These are phyloP conservation scores for Mesocricetus auratus DNA, from an alignment of 2,113 vertebrate species.

Conservation along the genomic window DNA sequence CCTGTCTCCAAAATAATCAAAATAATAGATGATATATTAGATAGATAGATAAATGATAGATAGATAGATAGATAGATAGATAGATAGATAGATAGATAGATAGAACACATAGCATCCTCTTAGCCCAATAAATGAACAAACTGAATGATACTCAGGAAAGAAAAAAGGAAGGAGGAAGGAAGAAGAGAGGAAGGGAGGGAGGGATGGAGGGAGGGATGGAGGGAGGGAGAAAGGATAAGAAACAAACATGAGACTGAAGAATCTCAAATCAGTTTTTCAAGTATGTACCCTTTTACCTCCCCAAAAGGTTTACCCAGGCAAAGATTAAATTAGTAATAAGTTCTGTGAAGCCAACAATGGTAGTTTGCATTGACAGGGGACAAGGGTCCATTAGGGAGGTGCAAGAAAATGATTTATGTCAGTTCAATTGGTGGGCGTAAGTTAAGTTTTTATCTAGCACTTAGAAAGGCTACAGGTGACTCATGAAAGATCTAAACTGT, in stretches of 20 bases:
- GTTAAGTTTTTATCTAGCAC: neutral
- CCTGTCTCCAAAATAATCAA: neutral
- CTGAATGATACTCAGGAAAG: neutral
- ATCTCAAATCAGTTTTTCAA: slow-evolving; percentile 29
- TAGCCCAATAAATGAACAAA: slow-evolving; percentile 33
- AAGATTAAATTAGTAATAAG: slow-evolving; percentile 19
- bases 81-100: too few species aligned
- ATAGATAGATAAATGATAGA: neutral
- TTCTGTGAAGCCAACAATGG: neutral
- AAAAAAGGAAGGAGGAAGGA: neutral
- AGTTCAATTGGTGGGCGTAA: neutral
- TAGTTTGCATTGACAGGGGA: neutral
- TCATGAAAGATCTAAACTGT: neutral
- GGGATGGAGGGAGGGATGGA: rapidly evolving
- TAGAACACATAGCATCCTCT: too few species aligned
- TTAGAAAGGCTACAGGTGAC: neutral
- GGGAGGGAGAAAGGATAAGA: too few species aligned
- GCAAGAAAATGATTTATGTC: slow-evolving; percentile 1
- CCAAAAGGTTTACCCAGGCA: neutral
- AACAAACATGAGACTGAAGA: neutral
- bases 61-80: neutral
- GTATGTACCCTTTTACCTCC: neutral
- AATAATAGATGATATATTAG: neutral
- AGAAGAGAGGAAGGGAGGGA: rapidly evolving
- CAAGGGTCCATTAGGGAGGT: neutral